Evolutionary conservation across 2,888 invertebrate genomes (phyloP).

Genomic region (Rhingia rostrata): DNA sequence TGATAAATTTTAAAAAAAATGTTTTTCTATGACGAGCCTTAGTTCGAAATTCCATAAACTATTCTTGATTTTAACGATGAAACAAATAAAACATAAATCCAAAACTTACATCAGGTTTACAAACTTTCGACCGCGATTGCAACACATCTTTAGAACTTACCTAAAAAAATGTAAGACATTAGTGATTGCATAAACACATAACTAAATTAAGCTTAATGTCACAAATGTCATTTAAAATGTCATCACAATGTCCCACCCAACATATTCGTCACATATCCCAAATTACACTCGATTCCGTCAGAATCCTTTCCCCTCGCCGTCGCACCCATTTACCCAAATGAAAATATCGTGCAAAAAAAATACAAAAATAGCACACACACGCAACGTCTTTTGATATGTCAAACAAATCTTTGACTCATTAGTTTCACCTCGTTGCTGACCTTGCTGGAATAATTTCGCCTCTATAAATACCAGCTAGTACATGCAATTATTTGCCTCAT

Average conservation of each 20-base stretch:
- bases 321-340: neutral
- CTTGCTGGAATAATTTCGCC: conserved; percentile 49
- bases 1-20: too few species aligned
- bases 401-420: conserved; percentile 54
- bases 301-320: neutral
- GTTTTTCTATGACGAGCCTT: too few species aligned
- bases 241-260: neutral
- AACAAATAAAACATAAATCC: neutral
- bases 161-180: conserved; percentile 3
- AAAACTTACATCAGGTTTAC: neutral
- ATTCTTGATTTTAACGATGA: too few species aligned
- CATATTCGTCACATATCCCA: neutral
- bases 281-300: conserved; percentile 9
- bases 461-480: conserved; percentile 28
- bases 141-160: neutral
- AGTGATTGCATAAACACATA: neutral
- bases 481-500: conserved; percentile 10
- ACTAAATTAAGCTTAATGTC: neutral
- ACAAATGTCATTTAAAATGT: conserved; percentile 8
- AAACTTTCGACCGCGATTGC: neutral
- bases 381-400: conserved; percentile 22
- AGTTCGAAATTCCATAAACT: too few species aligned
- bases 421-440: conserved; percentile 42
- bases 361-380: conserved; percentile 1
- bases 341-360: neutral